Evolutionary conservation across 2,113 vertebrate genomes (phyloP).

Genomic region (Hippocampus zosterae): DNA sequence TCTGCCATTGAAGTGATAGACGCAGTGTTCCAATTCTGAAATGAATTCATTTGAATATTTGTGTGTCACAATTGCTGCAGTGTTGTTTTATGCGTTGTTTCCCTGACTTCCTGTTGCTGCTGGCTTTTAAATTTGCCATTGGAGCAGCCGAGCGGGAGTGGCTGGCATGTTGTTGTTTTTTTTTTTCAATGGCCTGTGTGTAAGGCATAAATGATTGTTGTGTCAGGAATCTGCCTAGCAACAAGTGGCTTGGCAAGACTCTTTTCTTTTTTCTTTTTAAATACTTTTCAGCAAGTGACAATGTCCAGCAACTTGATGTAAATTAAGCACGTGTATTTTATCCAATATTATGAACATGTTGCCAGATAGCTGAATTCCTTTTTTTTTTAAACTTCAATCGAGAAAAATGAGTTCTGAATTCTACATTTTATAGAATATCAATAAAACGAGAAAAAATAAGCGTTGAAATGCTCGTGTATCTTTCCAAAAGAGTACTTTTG

Average conservation of each 20-base stretch:
- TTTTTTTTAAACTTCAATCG: neutral
- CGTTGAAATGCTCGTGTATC: no score
- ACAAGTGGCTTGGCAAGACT: neutral
- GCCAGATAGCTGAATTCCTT: neutral
- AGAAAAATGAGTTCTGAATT: neutral
- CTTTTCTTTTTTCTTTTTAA: no score
- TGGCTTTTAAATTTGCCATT: no score
- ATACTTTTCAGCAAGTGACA: neutral
- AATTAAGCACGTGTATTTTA: no score
- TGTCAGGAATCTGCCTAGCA: neutral
- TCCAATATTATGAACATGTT: neutral
- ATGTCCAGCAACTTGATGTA: neutral
- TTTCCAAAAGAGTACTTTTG: neutral
- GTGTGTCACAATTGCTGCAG: neutral
- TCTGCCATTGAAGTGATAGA: no score
- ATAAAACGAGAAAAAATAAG: neutral
- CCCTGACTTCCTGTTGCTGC: neutral
- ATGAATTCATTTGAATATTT: no score
- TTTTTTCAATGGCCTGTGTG: neutral
- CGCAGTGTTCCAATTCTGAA: no score
- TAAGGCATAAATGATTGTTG: neutral
- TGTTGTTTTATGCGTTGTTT: neutral
- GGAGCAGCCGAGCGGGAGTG: no score
- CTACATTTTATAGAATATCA: neutral
- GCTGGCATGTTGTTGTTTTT: no score